phyloP scores from a whole-genome alignment of 2,113 vertebrate species.

The Tenrec ecaudatus region DNA sequence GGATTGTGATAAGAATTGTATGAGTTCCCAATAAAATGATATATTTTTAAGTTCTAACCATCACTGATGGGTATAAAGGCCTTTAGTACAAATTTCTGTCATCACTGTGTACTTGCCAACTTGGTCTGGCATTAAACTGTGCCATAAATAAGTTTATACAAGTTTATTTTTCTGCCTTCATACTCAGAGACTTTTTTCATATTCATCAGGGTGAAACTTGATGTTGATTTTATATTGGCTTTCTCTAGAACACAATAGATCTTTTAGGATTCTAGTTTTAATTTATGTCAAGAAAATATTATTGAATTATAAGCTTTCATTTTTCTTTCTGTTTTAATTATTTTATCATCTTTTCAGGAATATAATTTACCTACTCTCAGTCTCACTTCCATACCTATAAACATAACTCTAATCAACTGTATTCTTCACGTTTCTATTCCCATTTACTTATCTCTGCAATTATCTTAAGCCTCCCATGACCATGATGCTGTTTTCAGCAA shows the following conservation, averaged over 20 bases:
- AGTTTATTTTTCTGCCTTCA: not conserved
- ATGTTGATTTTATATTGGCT: not conserved
- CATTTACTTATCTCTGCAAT: conserved; percentile 6
- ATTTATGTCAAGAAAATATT: conserved; percentile 15
- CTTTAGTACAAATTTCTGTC: not conserved
- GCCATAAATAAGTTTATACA: not conserved
- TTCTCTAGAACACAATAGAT: not conserved
- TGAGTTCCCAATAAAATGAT: no score
- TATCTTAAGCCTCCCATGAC: not conserved
- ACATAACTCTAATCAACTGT: not conserved
- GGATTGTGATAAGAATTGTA: no score
- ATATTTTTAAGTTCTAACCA: no score
- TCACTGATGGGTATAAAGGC: not conserved
- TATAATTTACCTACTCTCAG: not conserved
- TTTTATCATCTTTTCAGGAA: not conserved
- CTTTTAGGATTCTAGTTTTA: conserved; percentile 5
- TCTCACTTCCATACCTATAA: not conserved
- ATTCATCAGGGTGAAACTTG: not conserved
- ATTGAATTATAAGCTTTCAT: not conserved
- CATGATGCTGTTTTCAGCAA: not conserved
- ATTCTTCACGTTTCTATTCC: not conserved
- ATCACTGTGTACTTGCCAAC: not conserved
- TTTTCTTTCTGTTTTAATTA: not conserved
- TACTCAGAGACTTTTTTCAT: not conserved
- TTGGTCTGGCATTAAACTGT: not conserved